Percentiles rank a stretch among this genome's conserved stretches.
Evolutionary conservation across 2,797 vertebrate genomes (phyloP).

Genomic region (Microctenopoma steveboyesi): DNA sequence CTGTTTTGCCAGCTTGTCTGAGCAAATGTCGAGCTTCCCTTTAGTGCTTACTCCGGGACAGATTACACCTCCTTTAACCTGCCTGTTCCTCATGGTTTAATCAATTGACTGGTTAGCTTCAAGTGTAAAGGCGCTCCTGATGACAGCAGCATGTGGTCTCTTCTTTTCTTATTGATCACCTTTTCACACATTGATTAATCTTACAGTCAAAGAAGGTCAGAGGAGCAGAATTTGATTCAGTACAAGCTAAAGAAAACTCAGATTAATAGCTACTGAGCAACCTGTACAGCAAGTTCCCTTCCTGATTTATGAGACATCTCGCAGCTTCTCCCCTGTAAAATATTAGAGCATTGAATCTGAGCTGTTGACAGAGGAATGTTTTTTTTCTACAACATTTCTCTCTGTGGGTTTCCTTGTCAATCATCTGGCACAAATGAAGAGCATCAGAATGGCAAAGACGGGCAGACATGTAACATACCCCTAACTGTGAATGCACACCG

Average conservation of each 20-base stretch:
- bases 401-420: constrained; percentile 22
- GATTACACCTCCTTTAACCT: constrained; percentile 20
- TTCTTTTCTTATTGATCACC: neutral
- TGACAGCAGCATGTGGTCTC: neutral
- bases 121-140: neutral
- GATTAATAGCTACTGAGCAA: neutral
- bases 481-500: constrained; percentile 29
- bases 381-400: constrained; percentile 7
- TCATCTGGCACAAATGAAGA: constrained; percentile 36
- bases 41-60: constrained; percentile 30
- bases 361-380: neutral
- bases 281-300: neutral
- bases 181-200: neutral
- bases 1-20: constrained; percentile 31
- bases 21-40: constrained; percentile 26
- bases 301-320: constrained; percentile 9
- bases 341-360: constrained; percentile 2
- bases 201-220: neutral
- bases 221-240: neutral
- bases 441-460: constrained; percentile 8
- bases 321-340: neutral
- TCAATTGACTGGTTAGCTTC: neutral
- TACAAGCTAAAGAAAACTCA: neutral
- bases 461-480: constrained; percentile 23
- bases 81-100: neutral